These are phyloP conservation scores for Gobius niger DNA, from an alignment of 2,113 vertebrate species.

Conservation along the genomic window DNA sequence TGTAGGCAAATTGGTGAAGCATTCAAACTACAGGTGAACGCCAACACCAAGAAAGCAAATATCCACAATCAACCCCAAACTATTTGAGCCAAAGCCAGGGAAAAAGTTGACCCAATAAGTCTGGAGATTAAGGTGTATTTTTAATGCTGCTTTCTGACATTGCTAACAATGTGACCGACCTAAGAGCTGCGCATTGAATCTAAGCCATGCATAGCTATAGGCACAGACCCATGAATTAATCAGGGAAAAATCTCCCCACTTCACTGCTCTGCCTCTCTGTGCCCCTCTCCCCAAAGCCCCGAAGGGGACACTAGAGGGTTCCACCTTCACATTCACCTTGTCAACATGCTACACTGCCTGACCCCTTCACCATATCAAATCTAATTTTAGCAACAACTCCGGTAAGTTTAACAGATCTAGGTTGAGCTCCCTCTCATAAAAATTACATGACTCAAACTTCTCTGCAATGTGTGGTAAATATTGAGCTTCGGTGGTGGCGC, in stretches of 20 bases:
- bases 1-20: too few relatives aligned
- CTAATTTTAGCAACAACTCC: not conserved
- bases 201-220: slow-evolving; percentile 23
- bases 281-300: not conserved
- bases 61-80: not conserved
- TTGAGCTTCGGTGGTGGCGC: slow-evolving; percentile 27
- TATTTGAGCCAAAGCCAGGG: not conserved
- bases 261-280: slow-evolving; percentile 1
- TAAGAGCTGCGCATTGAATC: slow-evolving; percentile 3
- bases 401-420: slow-evolving; percentile 14
- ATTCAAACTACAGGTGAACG: too few relatives aligned
- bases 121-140: not conserved
- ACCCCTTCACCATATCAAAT: slow-evolving; percentile 4
- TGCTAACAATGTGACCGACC: not conserved
- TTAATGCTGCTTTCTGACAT: not conserved
- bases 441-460: slow-evolving; percentile 51
- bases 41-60: too few relatives aligned
- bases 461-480: slow-evolving; percentile 64
- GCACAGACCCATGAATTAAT: slow-evolving; percentile 37
- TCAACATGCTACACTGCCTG: not conserved
- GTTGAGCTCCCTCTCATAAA: slow-evolving; percentile 48
- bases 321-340: slow-evolving; percentile 20
- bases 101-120: not conserved
- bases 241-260: slow-evolving; percentile 9
- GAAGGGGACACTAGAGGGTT: not conserved